Percentiles rank a stretch among this genome's conserved stretches.
Conservation (phyloP, 2,797 vertebrate genomes). For the Nannoperca australis region DNA sequence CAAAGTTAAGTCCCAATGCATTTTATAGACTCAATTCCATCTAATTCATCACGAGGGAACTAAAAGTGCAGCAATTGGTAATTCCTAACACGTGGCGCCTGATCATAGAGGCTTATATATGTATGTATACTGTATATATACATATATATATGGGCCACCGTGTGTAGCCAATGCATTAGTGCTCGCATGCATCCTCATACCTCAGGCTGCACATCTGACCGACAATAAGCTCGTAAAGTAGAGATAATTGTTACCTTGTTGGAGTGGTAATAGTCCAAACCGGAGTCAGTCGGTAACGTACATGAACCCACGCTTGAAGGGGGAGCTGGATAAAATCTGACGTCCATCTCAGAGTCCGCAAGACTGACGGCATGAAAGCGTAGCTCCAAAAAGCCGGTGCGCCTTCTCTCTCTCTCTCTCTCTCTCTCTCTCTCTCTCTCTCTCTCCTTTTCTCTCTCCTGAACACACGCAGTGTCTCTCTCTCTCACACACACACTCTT, state of each 20-base stretch:
- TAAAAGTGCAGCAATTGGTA: constrained; percentile 51
- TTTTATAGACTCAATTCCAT: background rate
- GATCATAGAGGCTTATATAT: background rate
- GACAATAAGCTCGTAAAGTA: constrained; percentile 25
- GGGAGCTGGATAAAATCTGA: constrained; percentile 98
- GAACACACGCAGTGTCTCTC: constrained; percentile 24
- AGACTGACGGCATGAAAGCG: constrained; percentile 90
- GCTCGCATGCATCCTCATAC: constrained; percentile 27
- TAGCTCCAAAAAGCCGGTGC: constrained; percentile 82
- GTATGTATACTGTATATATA: background rate
- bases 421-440: constrained; percentile 60
- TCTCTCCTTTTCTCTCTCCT: constrained; percentile 39
- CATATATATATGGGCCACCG: too few relatives aligned
- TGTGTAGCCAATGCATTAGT: constrained; percentile 10
- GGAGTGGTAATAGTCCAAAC: constrained; percentile 98
- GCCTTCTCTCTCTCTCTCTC: constrained; percentile 73
- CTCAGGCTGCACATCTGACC: constrained; percentile 34
- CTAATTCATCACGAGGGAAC: constrained; percentile 33
- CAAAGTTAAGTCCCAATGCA: constrained; percentile 44
- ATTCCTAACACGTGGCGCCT: background rate
- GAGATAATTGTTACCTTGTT: constrained; percentile 90
- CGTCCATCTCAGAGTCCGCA: constrained; percentile 94
- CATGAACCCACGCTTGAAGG: constrained; percentile 95
- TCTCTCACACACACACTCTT: constrained; percentile 7
- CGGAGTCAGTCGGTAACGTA: constrained; percentile 93